These are phyloP conservation scores for Drosophila sp. DNA, from an alignment of 1,140 invertebrate genomes.

Conservation along the genomic window DNA sequence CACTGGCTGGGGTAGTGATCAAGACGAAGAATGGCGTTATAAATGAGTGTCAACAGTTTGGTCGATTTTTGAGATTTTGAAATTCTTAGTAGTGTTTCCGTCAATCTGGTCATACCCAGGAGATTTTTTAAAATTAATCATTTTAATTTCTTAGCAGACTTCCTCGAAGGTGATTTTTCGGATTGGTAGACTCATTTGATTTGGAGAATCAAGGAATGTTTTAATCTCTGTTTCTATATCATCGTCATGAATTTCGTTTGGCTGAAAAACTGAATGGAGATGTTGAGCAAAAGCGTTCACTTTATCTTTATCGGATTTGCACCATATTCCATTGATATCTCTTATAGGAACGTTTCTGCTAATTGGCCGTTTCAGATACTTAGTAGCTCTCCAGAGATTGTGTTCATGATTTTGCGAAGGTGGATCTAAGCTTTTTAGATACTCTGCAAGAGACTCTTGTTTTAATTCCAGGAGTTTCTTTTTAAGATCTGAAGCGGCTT, in stretches of 20 bases:
- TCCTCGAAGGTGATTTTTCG: too few relatives aligned
- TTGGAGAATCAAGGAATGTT: too few relatives aligned
- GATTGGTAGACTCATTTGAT: too few relatives aligned
- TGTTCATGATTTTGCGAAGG: not conserved
- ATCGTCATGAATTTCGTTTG: not conserved
- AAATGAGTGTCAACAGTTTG: not conserved
- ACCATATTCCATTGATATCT: too few relatives aligned
- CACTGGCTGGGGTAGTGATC: not conserved
- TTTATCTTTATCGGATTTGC: too few relatives aligned
- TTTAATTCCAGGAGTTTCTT: not conserved
- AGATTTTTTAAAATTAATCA: not conserved
- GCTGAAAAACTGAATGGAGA: not conserved
- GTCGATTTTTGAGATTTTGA: not conserved
- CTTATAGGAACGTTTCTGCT: not conserved
- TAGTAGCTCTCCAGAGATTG: not conserved
- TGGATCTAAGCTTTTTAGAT: not conserved
- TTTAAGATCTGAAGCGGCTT: not conserved
- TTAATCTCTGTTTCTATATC: not conserved
- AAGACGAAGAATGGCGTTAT: not conserved
- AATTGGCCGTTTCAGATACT: not conserved
- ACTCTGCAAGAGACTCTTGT: not conserved
- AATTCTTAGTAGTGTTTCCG: not conserved
- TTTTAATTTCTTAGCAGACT: too few relatives aligned
- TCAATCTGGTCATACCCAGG: slow-evolving; percentile 1
- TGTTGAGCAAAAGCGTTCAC: not conserved